These are phyloP conservation scores for Cynoglossus semilaevis DNA, from an alignment of 2,113 vertebrate genomes.

Conservation along the genomic window DNA sequence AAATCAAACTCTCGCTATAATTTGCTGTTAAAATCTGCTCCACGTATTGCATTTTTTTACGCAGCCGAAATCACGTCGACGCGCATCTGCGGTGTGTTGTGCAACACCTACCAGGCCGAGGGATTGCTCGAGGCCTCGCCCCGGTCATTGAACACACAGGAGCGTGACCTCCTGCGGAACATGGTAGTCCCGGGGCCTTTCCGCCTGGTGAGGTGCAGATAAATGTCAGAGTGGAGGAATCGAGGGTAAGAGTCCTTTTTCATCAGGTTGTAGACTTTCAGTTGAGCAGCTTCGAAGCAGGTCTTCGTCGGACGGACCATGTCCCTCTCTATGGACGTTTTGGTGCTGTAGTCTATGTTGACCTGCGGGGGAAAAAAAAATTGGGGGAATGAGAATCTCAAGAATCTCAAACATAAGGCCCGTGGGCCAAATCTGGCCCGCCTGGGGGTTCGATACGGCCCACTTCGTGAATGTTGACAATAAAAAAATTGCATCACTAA, in stretches of 20 bases:
- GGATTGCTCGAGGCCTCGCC: constrained; percentile 72
- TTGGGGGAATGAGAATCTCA: neutral
- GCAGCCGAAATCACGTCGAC: neutral
- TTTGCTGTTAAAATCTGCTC: constrained; percentile 2
- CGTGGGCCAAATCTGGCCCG: no score
- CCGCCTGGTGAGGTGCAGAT: constrained; percentile 76
- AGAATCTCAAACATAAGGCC: no score
- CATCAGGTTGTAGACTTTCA: constrained; percentile 87
- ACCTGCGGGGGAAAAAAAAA: constrained; percentile 73
- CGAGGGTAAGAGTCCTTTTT: constrained; percentile 93
- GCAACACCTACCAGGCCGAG: constrained; percentile 69
- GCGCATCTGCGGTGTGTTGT: neutral
- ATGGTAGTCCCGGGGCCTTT: constrained; percentile 67
- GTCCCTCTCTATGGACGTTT: constrained; percentile 80
- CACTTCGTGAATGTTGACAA: no score
- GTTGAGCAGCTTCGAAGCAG: constrained; percentile 86
- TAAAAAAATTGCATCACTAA: no score
- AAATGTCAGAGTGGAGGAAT: constrained; percentile 86
- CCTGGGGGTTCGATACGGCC: no score
- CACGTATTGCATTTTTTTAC: neutral
- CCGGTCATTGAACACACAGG: constrained; percentile 86
- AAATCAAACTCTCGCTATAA: neutral
- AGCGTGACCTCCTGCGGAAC: constrained; percentile 86
- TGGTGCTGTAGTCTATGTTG: constrained; percentile 89
- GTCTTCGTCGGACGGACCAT: constrained; percentile 77